Evolutionary conservation across 92 coral and sea anemone species (phyloP), one percentile per base, ranked within the genome.

Genomic region (Palythoa heliodiscus): DNA sequence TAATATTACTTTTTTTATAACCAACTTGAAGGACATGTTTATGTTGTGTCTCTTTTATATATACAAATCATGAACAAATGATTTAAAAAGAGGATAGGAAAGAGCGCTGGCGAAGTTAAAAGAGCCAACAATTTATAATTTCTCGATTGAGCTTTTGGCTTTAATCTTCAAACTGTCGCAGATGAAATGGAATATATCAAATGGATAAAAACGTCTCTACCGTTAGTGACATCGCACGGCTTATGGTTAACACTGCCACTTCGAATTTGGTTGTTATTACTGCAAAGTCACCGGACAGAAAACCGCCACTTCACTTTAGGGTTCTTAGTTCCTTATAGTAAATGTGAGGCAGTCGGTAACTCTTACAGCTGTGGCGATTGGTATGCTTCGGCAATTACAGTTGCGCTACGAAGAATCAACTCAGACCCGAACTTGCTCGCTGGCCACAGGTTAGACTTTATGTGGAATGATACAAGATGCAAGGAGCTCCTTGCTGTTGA

Each of bases 401-500:
- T 93, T 15, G 96, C 96, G 0, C 73, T 93, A 75, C 73, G 77
- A 7, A 87, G 83, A 52, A 67, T 93, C n/a, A 90, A 88, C 47
- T 57, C 75, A 2, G 76, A 89, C 77, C 67, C 88, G 5, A 85
- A 79, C 57, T 58, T 90, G 50, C 63, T 88, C 11, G 82, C 90
- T 7, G 88, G 82, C 11, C 87, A 88, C 54, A 88, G 78, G 13
- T 29, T 93, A 39, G 70, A 91, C 4, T 91, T 84, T 75, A 88
- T 84, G 38, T 86, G 93, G 92, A 90, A 85, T 24, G 82, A 91
- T 61, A 93, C 96, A 3, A 69, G 67, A 53, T 93, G 96, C 61
- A 76, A 91, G 37, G 93, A 90, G 70, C 86, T 89, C 0, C 25
- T 67, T 4, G 89, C 93, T 1, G 52, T 93, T 0, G 23, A 89